phyloP scores from a whole-genome alignment of 2,888 invertebrate species.

The Coleophora flavipennella region DNA sequence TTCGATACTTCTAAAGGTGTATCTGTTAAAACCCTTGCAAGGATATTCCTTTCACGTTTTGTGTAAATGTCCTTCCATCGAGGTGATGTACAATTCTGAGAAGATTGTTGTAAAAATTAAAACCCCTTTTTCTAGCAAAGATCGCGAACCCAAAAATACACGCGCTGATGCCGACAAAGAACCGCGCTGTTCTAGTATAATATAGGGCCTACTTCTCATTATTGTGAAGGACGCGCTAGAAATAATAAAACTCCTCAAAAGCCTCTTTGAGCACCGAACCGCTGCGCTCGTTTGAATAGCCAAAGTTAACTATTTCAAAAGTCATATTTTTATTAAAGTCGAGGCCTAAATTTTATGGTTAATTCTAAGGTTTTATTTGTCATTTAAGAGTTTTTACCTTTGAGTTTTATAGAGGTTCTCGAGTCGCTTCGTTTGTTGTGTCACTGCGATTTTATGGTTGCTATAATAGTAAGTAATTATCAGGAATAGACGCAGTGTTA shows the following conservation, averaged over 20 bases:
- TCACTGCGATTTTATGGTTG: conserved; percentile 51
- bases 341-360: conserved; percentile 46
- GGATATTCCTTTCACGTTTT: conserved; percentile 27
- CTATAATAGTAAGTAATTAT: conserved; percentile 34
- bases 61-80: conserved; percentile 23
- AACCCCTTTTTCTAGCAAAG: conserved; percentile 44
- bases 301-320: conserved; percentile 45
- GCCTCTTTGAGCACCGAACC: conserved; percentile 30
- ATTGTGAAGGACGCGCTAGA: conserved; percentile 46
- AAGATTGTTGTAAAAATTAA: conserved; percentile 27
- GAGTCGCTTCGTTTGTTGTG: conserved; percentile 33
- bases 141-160: conserved; percentile 34
- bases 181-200: conserved; percentile 23
- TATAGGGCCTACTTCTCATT: conserved; percentile 34
- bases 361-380: conserved; percentile 37
- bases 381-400: conserved; percentile 15
- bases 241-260: conserved; percentile 50
- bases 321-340: conserved; percentile 50
- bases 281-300: conserved; percentile 32
- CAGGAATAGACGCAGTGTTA: conserved; percentile 29
- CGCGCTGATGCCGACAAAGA: conserved; percentile 54
- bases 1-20: conserved; percentile 25
- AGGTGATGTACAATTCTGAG: conserved; percentile 35
- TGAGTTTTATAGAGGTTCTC: conserved; percentile 16
- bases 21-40: conserved; percentile 27